These are phyloP conservation scores for Listrodromus nycthemerus DNA, from an alignment of 2,888 invertebrate genomes.

Conservation along the genomic window DNA sequence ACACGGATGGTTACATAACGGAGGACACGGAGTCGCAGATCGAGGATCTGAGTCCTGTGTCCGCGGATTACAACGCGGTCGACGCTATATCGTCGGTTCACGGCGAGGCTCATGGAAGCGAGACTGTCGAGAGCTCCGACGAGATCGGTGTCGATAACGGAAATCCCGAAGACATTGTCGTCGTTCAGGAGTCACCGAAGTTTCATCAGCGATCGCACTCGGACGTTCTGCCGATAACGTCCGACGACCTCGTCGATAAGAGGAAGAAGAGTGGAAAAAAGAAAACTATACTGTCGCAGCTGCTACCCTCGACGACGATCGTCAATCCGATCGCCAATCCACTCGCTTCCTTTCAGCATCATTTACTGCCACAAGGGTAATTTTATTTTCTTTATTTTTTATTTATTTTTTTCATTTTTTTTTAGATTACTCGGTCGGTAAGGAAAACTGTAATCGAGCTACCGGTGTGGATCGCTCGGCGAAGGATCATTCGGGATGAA, in stretches of 20 bases:
- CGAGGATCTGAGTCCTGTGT: conserved; percentile 82
- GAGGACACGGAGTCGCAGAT: conserved; percentile 82
- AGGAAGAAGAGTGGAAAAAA: conserved; percentile 86
- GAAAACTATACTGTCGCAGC: conserved; percentile 89
- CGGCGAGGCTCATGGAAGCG: conserved; percentile 72
- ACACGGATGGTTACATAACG: conserved; percentile 79
- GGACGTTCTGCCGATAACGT: conserved; percentile 79
- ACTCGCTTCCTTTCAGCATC: conserved; percentile 89
- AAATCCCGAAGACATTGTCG: conserved; percentile 79
- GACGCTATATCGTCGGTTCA: conserved; percentile 78
- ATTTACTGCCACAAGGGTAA: conserved; percentile 87
- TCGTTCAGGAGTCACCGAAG: conserved; percentile 78
- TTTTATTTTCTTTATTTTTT: conserved; percentile 64
- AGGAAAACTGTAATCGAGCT: not conserved
- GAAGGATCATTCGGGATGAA: not conserved
- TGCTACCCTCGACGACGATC: conserved; percentile 86
- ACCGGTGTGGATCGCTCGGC: not conserved
- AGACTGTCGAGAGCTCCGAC: conserved; percentile 77
- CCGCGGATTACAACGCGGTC: conserved; percentile 82
- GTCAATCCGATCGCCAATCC: conserved; percentile 86
- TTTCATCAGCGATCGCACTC: conserved; percentile 84
- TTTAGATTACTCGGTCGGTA: not conserved
- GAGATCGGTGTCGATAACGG: conserved; percentile 71
- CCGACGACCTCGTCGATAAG: conserved; percentile 79
- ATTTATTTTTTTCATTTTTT: not conserved